Evolutionary conservation across 2,113 vertebrate species (phyloP).

Genomic region (Zosterops borbonicus): DNA sequence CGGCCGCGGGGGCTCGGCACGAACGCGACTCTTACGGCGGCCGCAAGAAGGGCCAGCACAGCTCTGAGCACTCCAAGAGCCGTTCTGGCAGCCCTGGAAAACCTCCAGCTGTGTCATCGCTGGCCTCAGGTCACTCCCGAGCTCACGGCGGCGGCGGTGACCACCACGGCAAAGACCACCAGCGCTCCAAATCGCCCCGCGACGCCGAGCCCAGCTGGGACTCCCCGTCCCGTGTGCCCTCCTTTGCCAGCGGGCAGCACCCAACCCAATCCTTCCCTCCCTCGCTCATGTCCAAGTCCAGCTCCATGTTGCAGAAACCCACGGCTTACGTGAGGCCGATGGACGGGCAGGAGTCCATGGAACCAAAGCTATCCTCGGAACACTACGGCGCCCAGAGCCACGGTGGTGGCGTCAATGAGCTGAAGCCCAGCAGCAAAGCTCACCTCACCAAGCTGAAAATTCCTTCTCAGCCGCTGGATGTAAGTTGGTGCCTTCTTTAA

Average conservation of each 20-base stretch:
- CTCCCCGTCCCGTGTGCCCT: constrained; percentile 91
- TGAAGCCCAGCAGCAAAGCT: constrained; percentile 92
- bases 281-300: constrained; percentile 92
- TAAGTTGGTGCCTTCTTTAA: constrained; percentile 61
- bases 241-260: constrained; percentile 89
- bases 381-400: constrained; percentile 88
- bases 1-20: constrained; percentile 84
- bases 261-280: constrained; percentile 92
- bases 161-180: constrained; percentile 92
- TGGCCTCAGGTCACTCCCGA: constrained; percentile 85
- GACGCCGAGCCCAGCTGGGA: constrained; percentile 95
- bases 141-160: constrained; percentile 83
- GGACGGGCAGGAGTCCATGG: constrained; percentile 96
- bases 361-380: constrained; percentile 89
- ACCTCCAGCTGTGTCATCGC: constrained; percentile 81
- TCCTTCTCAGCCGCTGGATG: constrained; percentile 92
- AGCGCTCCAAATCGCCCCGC: constrained; percentile 91
- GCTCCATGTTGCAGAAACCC: constrained; percentile 95
- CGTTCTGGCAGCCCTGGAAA: constrained; percentile 87
- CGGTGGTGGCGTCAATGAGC: constrained; percentile 83
- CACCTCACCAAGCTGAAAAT: constrained; percentile 96
- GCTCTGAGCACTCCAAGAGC: constrained; percentile 90
- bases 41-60: constrained; percentile 88
- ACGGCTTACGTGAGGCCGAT: constrained; percentile 98
- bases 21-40: constrained; percentile 80